phyloP scores from a whole-genome alignment of 1,140 invertebrate genomes.

The Listronotus oregonensis region DNA sequence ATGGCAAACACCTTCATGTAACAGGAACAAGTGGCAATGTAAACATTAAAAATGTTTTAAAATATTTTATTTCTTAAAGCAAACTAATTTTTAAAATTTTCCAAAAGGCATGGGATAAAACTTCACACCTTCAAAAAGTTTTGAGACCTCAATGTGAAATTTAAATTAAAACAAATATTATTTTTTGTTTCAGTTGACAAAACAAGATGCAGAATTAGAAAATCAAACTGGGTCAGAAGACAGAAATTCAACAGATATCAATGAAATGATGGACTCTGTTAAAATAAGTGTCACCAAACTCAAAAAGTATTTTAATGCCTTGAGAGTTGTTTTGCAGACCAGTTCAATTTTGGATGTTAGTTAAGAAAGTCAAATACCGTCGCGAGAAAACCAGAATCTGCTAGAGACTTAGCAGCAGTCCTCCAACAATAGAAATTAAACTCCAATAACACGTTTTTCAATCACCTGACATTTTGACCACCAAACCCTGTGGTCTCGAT shows the following conservation, averaged over 20 bases:
- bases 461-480: slow-evolving; percentile 50
- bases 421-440: slow-evolving; percentile 35
- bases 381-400: slow-evolving; percentile 8
- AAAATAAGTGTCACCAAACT: slow-evolving; percentile 33
- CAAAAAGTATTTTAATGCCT: slow-evolving; percentile 37
- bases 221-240: slow-evolving; percentile 41
- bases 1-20: too few species aligned
- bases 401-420: slow-evolving; percentile 38
- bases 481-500: slow-evolving; percentile 48
- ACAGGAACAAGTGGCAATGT: too few species aligned
- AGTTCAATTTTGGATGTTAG: slow-evolving; percentile 37
- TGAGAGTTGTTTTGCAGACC: slow-evolving; percentile 37
- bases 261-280: slow-evolving; percentile 23
- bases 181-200: slow-evolving; percentile 42
- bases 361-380: slow-evolving; percentile 13
- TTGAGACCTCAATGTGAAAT: too few species aligned
- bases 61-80: too few species aligned
- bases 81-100: too few species aligned
- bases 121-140: too few species aligned
- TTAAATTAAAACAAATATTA: too few species aligned
- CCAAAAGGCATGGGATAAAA: too few species aligned
- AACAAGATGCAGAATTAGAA: slow-evolving; percentile 45
- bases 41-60: too few species aligned
- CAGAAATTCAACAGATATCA: slow-evolving; percentile 35
- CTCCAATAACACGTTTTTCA: slow-evolving; percentile 27